Conservation (phyloP, 1,140 invertebrate species). For the Drusus annulatus region DNA sequence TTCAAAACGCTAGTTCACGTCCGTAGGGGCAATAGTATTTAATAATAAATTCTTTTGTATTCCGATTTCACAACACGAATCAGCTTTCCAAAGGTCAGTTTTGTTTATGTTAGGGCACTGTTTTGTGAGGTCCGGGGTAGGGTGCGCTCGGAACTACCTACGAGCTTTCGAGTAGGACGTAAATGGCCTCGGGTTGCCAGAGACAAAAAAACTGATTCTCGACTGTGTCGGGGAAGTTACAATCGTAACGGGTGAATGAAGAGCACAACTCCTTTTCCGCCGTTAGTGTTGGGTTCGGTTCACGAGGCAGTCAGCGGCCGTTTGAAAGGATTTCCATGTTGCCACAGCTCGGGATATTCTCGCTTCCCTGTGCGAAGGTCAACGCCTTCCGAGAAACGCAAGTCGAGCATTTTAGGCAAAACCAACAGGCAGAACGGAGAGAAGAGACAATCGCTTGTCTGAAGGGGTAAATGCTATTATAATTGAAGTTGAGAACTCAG, state of each 20-base stretch:
- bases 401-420: slow-evolving; percentile 32
- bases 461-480: slow-evolving; percentile 5
- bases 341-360: background rate
- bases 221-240: background rate
- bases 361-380: slow-evolving; percentile 22
- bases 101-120: slow-evolving; percentile 8
- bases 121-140: background rate
- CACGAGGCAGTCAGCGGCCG: slow-evolving; percentile 1
- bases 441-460: slow-evolving; percentile 9
- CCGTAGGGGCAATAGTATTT: background rate
- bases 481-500: background rate
- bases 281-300: slow-evolving; percentile 12
- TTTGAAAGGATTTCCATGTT: slow-evolving; percentile 42
- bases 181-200: too few species aligned
- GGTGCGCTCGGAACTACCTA: background rate
- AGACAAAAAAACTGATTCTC: too few species aligned
- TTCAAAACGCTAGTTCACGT: slow-evolving; percentile 15
- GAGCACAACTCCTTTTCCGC: slow-evolving; percentile 1
- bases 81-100: slow-evolving; percentile 40
- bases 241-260: background rate
- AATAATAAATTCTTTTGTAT: slow-evolving; percentile 44
- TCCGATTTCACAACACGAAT: slow-evolving; percentile 28
- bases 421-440: slow-evolving; percentile 22
- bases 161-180: too few species aligned
- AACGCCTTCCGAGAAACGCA: slow-evolving; percentile 22